Conservation (phyloP, 2,797 vertebrate genomes). For the Luscinia megarhynchos region DNA sequence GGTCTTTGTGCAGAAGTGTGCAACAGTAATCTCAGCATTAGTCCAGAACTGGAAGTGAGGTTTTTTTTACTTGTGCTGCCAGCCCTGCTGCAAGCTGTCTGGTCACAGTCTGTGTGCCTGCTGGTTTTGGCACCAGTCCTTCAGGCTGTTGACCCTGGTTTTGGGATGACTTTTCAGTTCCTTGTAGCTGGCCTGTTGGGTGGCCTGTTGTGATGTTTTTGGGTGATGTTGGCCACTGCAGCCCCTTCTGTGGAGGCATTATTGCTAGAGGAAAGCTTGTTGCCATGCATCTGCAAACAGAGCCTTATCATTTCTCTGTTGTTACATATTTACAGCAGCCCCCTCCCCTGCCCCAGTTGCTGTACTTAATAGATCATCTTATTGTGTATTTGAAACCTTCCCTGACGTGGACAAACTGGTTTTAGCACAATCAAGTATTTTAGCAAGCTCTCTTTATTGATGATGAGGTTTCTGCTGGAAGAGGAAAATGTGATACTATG, state of each 20-base stretch:
- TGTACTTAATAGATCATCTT: conserved; percentile 1
- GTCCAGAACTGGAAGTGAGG: not conserved
- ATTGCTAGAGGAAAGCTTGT: not conserved
- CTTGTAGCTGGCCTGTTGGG: not conserved
- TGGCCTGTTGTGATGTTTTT: not conserved
- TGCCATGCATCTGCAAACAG: not conserved
- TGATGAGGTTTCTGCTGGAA: not conserved
- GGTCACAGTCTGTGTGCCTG: not conserved
- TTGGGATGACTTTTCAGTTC: not conserved
- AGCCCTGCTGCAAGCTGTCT: not conserved
- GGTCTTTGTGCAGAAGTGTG: not conserved
- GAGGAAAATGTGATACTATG: conserved; percentile 24
- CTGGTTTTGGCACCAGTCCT: not conserved
- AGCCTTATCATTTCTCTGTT: not conserved
- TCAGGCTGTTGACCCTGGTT: not conserved
- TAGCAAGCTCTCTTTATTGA: conserved; percentile 9
- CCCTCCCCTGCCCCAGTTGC: not conserved
- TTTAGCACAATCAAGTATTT: conserved; percentile 6
- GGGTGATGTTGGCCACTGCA: rapidly evolving
- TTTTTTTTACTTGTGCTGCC: not conserved
- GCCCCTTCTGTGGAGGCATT: not conserved
- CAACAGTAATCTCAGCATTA: not conserved
- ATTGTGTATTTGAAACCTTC: conserved; percentile 5
- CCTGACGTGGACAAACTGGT: conserved; percentile 4
- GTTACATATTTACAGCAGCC: conserved; percentile 19